A percentile compares a stretch with the other conserved stretches of the same genome.
Evolutionary conservation across 2,113 vertebrate species (phyloP).

Genomic region (Microcebus lehilahytsara): DNA sequence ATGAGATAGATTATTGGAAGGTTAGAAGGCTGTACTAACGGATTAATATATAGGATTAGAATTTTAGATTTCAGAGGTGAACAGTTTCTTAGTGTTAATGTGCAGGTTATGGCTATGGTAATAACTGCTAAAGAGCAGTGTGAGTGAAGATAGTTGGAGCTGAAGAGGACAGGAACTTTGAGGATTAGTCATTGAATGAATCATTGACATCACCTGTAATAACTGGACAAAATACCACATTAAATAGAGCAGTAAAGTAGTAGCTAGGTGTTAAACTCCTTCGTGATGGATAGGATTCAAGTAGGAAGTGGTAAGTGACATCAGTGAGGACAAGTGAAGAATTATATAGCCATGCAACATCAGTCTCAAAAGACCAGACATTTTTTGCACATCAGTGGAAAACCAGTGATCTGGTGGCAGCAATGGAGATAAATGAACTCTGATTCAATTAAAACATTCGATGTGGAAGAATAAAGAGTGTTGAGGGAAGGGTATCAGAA

Average conservation of each 20-base stretch:
- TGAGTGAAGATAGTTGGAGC: not conserved
- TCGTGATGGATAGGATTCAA: not conserved
- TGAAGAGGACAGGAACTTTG: not conserved
- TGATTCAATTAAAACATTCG: not conserved
- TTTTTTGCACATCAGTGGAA: not conserved
- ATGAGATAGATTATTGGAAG: not conserved
- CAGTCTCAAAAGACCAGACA: not conserved
- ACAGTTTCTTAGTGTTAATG: not conserved
- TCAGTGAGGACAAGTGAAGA: not conserved
- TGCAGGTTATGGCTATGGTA: not conserved
- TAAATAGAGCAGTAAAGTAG: not conserved
- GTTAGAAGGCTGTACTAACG: not conserved
- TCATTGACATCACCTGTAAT: not conserved
- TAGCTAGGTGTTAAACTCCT: not conserved
- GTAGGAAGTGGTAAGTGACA: not conserved
- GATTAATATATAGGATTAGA: not conserved
- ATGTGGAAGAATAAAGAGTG: not conserved
- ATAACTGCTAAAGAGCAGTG: not conserved
- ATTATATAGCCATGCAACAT: not conserved
- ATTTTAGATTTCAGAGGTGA: constrained; percentile 5
- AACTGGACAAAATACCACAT: not conserved
- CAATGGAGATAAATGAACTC: not conserved
- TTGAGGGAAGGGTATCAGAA: not conserved
- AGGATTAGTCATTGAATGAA: not conserved
- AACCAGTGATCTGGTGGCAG: not conserved